Evolutionary conservation across 2,113 vertebrate species (phyloP).

Genomic region (Dinomys branickii): DNA sequence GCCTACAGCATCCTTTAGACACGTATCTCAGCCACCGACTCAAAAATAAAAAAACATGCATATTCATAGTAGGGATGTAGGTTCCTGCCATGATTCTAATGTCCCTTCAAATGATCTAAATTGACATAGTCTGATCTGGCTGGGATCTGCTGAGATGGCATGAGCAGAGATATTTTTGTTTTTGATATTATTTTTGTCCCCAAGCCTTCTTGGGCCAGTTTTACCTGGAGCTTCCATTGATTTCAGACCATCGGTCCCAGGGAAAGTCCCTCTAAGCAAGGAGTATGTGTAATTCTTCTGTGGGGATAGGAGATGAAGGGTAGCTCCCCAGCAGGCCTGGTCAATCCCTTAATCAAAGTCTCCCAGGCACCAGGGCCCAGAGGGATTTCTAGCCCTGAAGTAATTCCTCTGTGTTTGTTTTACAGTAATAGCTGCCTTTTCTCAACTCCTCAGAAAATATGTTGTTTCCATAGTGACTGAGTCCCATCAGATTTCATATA

Average conservation of each 20-base stretch:
- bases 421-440: neutral
- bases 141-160: neutral
- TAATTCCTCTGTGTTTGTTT: constrained; percentile 19
- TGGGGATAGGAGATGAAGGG: neutral
- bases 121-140: accelerated
- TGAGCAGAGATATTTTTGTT: neutral
- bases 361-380: neutral
- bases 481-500: neutral
- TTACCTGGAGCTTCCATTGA: accelerated
- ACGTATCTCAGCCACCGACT: neutral
- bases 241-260: neutral
- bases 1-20: neutral
- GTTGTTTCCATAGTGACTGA: neutral
- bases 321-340: neutral
- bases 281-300: neutral
- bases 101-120: neutral
- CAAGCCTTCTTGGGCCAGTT: too few relatives aligned
- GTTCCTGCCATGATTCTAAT: neutral
- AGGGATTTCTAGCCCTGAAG: constrained; percentile 13
- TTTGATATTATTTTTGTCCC: neutral
- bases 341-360: neutral
- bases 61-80: neutral
- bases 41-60: neutral
- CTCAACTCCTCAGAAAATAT: neutral
- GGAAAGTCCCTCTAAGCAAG: neutral